Conservation (phyloP, 2,113 vertebrate genomes). For the Ochotona princeps region DNA sequence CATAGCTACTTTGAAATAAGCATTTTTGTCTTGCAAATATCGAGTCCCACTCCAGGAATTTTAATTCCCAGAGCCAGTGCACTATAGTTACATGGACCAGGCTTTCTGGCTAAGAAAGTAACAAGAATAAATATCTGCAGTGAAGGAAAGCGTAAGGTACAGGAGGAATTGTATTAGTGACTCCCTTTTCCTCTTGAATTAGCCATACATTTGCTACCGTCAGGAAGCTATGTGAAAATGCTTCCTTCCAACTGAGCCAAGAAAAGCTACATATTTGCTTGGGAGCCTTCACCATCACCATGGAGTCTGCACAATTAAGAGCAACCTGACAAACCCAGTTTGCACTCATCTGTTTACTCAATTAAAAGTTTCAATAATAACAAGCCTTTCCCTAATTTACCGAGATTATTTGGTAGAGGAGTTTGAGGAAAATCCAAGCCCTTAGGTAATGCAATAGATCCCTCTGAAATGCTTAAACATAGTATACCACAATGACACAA, state of each 20-base stretch:
- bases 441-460: not conserved
- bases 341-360: not conserved
- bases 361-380: not conserved
- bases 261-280: not conserved
- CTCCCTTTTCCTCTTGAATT: not conserved
- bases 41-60: not conserved
- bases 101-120: not conserved
- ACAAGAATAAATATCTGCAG: not conserved
- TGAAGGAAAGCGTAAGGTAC: not conserved
- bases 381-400: constrained; percentile 16
- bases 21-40: not conserved
- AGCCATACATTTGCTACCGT: not conserved
- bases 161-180: not conserved
- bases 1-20: not conserved
- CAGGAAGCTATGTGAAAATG: not conserved
- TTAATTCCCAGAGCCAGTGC: not conserved
- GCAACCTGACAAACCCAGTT: not conserved
- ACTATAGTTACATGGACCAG: not conserved
- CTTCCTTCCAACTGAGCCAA: not conserved
- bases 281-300: not conserved
- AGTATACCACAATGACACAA: constrained; percentile 57
- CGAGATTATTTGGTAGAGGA: not conserved
- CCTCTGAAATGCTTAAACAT: constrained; percentile 34
- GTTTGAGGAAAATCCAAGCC: not conserved
- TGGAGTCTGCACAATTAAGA: not conserved